Conservation (phyloP, 2,113 vertebrate species). For the Benitochromis conjunctus region DNA sequence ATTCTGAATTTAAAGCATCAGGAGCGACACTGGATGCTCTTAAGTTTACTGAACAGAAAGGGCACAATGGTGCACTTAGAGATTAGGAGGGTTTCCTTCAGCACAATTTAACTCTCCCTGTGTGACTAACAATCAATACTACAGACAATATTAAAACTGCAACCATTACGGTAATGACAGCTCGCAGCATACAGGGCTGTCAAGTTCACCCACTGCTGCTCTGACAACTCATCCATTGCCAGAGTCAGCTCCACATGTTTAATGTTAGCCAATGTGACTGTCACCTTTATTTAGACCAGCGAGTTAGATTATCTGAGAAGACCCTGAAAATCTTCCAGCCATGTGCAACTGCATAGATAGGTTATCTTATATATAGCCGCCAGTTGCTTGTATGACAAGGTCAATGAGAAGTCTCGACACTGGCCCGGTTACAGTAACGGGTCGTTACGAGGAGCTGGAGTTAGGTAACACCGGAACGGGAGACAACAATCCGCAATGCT, state of each 20-base stretch:
- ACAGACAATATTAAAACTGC: background rate
- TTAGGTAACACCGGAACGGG: background rate
- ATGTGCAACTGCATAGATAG: background rate
- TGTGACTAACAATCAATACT: background rate
- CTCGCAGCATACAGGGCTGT: background rate
- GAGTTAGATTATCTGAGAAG: background rate
- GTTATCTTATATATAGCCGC: background rate
- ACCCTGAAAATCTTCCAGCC: background rate
- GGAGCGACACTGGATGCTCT: background rate
- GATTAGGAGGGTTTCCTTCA: background rate
- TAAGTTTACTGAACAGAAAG: background rate
- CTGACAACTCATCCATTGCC: background rate
- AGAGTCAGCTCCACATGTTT: background rate
- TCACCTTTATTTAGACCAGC: background rate
- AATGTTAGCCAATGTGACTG: background rate
- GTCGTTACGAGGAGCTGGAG: background rate
- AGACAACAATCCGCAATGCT: background rate
- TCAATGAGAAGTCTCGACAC: constrained; percentile 22
- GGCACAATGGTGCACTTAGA: background rate
- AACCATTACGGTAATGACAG: background rate
- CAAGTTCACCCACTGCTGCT: constrained; percentile 16
- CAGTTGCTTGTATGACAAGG: constrained; percentile 14
- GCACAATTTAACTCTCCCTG: background rate
- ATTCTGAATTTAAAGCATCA: background rate
- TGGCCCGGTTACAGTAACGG: background rate